phyloP scores from a whole-genome alignment of 2,113 vertebrate genomes.

The Lepus timidus region DNA sequence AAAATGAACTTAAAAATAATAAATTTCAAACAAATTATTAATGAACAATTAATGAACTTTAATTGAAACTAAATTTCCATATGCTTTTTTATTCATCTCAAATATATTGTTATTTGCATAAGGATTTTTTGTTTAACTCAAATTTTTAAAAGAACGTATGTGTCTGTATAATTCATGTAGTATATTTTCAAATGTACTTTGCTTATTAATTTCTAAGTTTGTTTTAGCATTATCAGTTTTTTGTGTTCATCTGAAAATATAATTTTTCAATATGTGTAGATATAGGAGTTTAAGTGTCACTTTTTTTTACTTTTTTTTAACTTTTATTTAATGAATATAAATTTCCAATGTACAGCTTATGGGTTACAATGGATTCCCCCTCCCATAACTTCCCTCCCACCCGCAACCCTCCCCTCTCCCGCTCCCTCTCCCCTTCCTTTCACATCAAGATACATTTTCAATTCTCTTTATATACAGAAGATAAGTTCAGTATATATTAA shows the following conservation, averaged over 20 bases:
- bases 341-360: too few species aligned
- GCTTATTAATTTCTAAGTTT: neutral
- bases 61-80: neutral
- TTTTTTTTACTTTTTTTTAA: too few species aligned
- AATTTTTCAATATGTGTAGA: neutral
- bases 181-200: neutral
- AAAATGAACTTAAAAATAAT: neutral
- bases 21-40: neutral
- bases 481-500: too few species aligned
- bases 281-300: neutral
- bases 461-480: too few species aligned
- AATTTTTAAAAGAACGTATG: neutral
- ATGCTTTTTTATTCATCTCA: neutral
- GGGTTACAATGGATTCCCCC: too few species aligned
- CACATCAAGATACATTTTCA: too few species aligned
- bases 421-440: too few species aligned
- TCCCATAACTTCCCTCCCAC: too few species aligned
- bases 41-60: neutral
- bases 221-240: neutral
- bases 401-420: too few species aligned
- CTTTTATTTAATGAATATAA: too few species aligned
- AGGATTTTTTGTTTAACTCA: neutral
- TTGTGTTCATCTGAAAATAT: neutral
- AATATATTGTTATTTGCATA: neutral
- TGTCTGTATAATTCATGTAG: neutral